These are phyloP conservation scores for Xestia xanthographa DNA, from an alignment of 2,888 invertebrate genomes.

Conservation along the genomic window DNA sequence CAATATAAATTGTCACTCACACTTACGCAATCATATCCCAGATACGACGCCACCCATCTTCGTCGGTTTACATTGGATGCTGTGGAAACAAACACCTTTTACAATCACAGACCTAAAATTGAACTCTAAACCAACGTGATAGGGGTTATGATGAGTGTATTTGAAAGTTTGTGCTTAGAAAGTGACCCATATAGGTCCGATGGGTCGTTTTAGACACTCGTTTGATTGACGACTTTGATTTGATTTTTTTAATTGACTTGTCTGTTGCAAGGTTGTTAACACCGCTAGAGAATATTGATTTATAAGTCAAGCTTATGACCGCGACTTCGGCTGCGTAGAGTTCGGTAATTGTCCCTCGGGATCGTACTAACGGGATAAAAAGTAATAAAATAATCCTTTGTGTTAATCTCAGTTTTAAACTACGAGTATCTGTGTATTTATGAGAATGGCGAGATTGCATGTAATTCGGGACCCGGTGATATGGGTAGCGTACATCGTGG, in stretches of 20 bases:
- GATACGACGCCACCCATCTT: slow-evolving; percentile 61
- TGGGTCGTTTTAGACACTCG: slow-evolving; percentile 58
- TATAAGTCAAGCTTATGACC: not conserved
- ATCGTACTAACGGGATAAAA: too few species aligned
- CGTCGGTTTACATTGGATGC: slow-evolving; percentile 70
- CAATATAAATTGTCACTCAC: slow-evolving; percentile 68
- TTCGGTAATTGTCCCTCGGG: too few species aligned
- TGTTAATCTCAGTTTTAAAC: too few species aligned
- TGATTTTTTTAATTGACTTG: slow-evolving; percentile 37
- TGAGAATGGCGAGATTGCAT: too few species aligned
- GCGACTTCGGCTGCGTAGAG: too few species aligned
- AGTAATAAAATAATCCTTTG: too few species aligned
- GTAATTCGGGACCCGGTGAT: too few species aligned
- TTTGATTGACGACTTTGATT: slow-evolving; percentile 62
- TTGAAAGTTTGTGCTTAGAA: not conserved
- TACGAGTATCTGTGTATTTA: too few species aligned
- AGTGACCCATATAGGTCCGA: slow-evolving; percentile 57
- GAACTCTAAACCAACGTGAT: slow-evolving; percentile 11
- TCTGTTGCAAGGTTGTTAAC: slow-evolving; percentile 16
- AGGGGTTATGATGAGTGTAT: slow-evolving; percentile 26
- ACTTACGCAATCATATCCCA: slow-evolving; percentile 62
- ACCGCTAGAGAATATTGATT: not conserved
- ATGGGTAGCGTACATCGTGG: too few species aligned
- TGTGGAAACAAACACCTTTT: slow-evolving; percentile 50
- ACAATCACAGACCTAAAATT: not conserved